Conservation (phyloP, 2,797 vertebrate genomes). For the Sebastes glaucus region DNA sequence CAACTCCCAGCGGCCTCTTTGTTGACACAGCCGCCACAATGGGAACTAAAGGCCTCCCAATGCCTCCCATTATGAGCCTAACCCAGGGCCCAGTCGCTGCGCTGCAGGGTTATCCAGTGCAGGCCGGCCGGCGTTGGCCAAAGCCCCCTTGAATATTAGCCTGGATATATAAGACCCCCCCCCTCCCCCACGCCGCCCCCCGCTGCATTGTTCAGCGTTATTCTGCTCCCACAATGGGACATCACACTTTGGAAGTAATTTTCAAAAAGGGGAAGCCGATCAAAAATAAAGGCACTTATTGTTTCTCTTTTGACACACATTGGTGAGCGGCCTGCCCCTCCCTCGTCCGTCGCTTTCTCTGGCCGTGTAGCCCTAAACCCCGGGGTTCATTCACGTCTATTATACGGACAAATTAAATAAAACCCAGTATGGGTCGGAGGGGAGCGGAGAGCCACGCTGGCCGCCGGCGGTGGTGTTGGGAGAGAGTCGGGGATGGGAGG, state of each 20-base stretch:
- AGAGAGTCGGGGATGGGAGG: slow-evolving; percentile 14
- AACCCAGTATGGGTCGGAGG: slow-evolving; percentile 68
- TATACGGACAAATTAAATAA: slow-evolving; percentile 99
- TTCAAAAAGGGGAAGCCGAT: slow-evolving; percentile 91
- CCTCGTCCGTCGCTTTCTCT: slow-evolving; percentile 59
- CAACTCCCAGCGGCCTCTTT: slow-evolving; percentile 92
- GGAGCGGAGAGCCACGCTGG: slow-evolving; percentile 51
- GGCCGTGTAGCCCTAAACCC: slow-evolving; percentile 85
- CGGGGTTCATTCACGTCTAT: slow-evolving; percentile 92
- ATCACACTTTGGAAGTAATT: slow-evolving; percentile 99
- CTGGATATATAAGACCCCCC: slow-evolving; percentile 67
- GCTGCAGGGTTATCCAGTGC: slow-evolving; percentile 61
- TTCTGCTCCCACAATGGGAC: slow-evolving; percentile 91
- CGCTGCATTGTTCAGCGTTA: slow-evolving; percentile 93
- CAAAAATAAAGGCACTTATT: slow-evolving; percentile 99
- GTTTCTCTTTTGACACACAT: slow-evolving; percentile 90
- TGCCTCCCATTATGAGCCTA: slow-evolving; percentile 77
- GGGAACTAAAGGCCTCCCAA: slow-evolving; percentile 86
- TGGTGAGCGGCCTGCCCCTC: slow-evolving; percentile 66
- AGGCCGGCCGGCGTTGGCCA: slow-evolving; percentile 53
- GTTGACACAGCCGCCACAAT: slow-evolving; percentile 96
- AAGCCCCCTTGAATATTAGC: slow-evolving; percentile 67
- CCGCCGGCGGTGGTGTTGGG: slow-evolving; percentile 1
- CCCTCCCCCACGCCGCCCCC: slow-evolving; percentile 67
- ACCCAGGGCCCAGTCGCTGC: slow-evolving; percentile 55